Evolutionary conservation across 2,888 invertebrate genomes (phyloP).

Genomic region (Copidosoma aretas): DNA sequence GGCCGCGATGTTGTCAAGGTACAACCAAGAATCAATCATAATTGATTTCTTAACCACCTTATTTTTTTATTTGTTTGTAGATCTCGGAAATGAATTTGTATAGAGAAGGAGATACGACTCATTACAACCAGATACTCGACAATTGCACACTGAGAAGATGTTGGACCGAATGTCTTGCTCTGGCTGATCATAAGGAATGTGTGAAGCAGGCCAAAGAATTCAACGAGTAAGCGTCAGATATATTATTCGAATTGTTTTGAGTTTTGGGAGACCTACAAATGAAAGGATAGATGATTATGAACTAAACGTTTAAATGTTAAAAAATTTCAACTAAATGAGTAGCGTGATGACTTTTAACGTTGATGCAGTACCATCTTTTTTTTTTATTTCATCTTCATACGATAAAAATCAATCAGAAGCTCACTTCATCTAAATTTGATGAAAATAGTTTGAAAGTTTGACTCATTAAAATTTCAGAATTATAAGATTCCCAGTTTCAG

Average conservation of each 20-base stretch:
- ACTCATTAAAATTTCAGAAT: no score
- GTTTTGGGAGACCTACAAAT: background rate
- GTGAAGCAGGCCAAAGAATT: conserved; percentile 70
- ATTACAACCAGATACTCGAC: conserved; percentile 76
- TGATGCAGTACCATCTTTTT: no score
- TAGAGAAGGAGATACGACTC: conserved; percentile 77
- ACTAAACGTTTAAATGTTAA: no score
- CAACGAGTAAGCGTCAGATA: conserved; percentile 69
- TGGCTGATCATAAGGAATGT: conserved; percentile 71
- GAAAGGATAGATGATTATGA: background rate
- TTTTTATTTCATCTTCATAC: no score
- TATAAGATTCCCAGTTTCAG: no score
- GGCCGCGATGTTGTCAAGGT: conserved; percentile 72
- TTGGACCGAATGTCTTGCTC: conserved; percentile 78
- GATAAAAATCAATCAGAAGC: no score
- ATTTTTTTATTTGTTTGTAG: conserved; percentile 51
- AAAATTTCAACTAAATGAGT: no score
- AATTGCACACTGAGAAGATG: conserved; percentile 78
- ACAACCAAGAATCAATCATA: background rate
- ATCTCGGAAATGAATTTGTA: conserved; percentile 77
- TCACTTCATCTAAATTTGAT: no score
- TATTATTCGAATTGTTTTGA: conserved; percentile 6
- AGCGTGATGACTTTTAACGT: no score
- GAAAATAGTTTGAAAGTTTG: no score
- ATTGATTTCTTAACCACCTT: background rate